Evolutionary conservation across 2,888 invertebrate species (phyloP), one percentile per base, ranked within the genome.

Genomic region (Xanthia togata): DNA sequence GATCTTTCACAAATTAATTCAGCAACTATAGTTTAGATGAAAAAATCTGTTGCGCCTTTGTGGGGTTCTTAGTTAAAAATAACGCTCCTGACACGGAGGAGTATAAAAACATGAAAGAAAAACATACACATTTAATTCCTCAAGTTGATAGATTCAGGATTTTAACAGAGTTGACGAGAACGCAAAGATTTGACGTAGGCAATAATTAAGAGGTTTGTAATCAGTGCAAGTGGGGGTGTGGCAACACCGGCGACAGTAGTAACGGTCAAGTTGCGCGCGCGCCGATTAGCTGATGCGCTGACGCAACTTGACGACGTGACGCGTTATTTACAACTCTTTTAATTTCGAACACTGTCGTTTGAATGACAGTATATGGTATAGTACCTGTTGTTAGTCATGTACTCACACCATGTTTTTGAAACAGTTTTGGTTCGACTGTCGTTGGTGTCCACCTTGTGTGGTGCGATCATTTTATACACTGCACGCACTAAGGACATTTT

Each of bases 211-310:
- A 77, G 26, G 65, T 84, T 83, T 78, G 64, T 70, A 85, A 85
- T 72, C 83, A 74, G 73, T 57, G 69, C 69, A 41, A 62, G 83
- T 67, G 82, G 69, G 65, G 72, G 72, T 82, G 78, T 77, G 82
- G 65, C 62, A 76, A 84, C 62, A 62, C n/a, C 11, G n/a, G 35
- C 31, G 23, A 59, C 59, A 64, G 31, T 68, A 50, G 60, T 81
- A 73, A 82, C 77, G 74, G 82, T 78, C 85, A 73, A 82, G 69
- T 74, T 77, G 70, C 26, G 67, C 85, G 82, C 78, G 84, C 73
- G 77, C 76, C 64, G 87, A 62, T 73, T 85, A 72, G 26, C 47
- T 79, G 87, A 87, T 82, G 85, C 65, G 78, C 76, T 84, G 82
- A 87, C 82, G 85, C 85, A 85, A 85, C 67, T 35, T 75, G 70